Evolutionary conservation across 2,113 vertebrate species (phyloP).

Genomic region (Vanacampus margaritifer): DNA sequence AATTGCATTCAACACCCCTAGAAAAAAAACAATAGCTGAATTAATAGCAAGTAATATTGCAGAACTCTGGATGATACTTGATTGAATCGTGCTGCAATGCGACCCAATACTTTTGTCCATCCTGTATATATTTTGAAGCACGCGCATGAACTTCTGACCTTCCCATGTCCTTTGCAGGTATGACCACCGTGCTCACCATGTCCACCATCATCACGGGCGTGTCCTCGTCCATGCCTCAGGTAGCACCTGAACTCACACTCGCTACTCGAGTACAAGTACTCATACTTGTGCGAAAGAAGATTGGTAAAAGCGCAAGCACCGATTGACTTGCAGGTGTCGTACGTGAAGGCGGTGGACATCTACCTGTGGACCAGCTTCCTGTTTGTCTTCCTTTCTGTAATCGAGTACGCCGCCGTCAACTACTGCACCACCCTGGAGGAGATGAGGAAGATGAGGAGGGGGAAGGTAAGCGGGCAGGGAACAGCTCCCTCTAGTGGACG

Average conservation of each 20-base stretch:
- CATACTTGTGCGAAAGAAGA: not conserved
- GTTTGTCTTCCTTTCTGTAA: constrained; percentile 88
- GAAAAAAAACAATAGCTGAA: too few species aligned
- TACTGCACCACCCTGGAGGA: constrained; percentile 88
- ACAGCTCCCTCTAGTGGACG: constrained; percentile 42
- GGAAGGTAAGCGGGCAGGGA: constrained; percentile 43
- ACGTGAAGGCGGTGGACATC: constrained; percentile 87
- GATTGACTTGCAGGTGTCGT: constrained; percentile 75
- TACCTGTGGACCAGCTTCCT: constrained; percentile 93
- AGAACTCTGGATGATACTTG: too few species aligned
- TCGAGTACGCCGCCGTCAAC: constrained; percentile 87
- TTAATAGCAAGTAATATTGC: too few species aligned
- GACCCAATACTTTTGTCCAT: not conserved
- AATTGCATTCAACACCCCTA: too few species aligned
- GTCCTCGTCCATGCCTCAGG: constrained; percentile 88
- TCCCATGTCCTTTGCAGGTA: constrained; percentile 68
- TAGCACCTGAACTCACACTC: constrained; percentile 8
- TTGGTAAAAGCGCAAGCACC: too few species aligned
- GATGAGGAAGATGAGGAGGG: constrained; percentile 72
- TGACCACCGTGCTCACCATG: constrained; percentile 90
- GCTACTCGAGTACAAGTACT: not conserved
- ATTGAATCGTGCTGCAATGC: too few species aligned
- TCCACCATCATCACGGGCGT: constrained; percentile 87
- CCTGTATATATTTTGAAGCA: not conserved
- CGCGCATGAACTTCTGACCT: not conserved